A percentile compares a stretch with the other conserved stretches of the same genome.
Evolutionary conservation across 2,797 vertebrate species (phyloP).

Genomic region (Odontamblyopus lacepedii): DNA sequence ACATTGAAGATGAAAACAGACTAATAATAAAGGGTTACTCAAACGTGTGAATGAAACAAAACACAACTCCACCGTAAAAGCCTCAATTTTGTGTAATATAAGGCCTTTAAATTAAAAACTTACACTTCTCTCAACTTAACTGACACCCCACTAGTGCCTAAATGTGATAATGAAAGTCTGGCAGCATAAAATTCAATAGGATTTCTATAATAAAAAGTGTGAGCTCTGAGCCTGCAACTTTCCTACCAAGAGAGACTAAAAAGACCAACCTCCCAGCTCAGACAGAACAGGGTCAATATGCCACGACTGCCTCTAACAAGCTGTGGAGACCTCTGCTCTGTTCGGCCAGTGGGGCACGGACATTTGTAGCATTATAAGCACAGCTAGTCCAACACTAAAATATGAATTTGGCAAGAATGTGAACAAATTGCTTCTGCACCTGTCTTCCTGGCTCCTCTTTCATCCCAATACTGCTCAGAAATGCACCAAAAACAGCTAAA

Average conservation of each 20-base stretch:
- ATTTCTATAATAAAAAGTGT: not conserved
- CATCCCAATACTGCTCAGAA: slow-evolving; percentile 25
- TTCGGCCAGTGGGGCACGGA: not conserved
- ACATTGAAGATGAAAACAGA: too few species aligned
- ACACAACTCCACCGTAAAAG: too few species aligned
- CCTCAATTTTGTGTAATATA: too few species aligned
- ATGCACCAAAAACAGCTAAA: slow-evolving; percentile 17
- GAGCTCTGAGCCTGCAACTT: not conserved
- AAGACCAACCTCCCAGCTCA: slow-evolving; percentile 11
- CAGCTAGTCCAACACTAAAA: not conserved
- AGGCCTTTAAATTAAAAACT: not conserved
- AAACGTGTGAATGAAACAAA: too few species aligned
- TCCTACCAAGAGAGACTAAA: not conserved
- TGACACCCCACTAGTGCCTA: not conserved
- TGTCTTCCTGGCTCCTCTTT: slow-evolving; percentile 30
- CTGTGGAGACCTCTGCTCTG: slow-evolving; percentile 22
- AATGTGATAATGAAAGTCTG: slow-evolving; percentile 8
- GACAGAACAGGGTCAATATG: slow-evolving; percentile 19
- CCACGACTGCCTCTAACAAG: slow-evolving; percentile 23
- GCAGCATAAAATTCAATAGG: not conserved
- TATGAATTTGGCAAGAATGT: slow-evolving; percentile 14
- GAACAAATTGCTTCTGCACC: slow-evolving; percentile 24
- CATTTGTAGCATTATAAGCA: slow-evolving; percentile 14
- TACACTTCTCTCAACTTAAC: not conserved
- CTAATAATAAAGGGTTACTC: too few species aligned